These are phyloP conservation scores for Thelaira solivaga DNA, from an alignment of 2,888 invertebrate genomes.

Conservation along the genomic window DNA sequence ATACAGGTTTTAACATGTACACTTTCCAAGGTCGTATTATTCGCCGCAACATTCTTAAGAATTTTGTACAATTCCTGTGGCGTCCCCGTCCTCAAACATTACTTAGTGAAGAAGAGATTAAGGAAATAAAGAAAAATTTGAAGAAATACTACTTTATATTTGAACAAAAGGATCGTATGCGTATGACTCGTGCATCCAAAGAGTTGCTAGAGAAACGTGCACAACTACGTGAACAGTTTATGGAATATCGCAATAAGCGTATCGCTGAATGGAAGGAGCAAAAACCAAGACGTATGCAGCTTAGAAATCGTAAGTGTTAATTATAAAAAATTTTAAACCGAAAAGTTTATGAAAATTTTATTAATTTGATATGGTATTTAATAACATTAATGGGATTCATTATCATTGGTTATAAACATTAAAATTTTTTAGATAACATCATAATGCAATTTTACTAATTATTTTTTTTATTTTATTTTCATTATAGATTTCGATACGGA, in stretches of 20 bases:
- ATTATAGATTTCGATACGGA: slow-evolving; percentile 94
- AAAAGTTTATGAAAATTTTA: background rate
- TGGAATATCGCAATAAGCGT: slow-evolving; percentile 87
- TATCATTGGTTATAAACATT: too few relatives aligned
- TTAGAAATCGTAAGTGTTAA: slow-evolving; percentile 87
- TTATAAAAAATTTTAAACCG: background rate
- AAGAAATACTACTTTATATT: slow-evolving; percentile 98
- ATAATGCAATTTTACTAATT: background rate
- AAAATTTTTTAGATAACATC: too few relatives aligned
- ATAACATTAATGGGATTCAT: too few relatives aligned
- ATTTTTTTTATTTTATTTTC: slow-evolving; percentile 63
- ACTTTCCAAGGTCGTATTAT: slow-evolving; percentile 93
- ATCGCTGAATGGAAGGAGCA: slow-evolving; percentile 86
- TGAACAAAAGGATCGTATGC: slow-evolving; percentile 96
- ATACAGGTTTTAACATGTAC: slow-evolving; percentile 96
- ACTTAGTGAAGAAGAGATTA: slow-evolving; percentile 89
- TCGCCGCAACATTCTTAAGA: slow-evolving; percentile 90
- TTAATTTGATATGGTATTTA: too few relatives aligned
- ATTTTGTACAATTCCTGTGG: slow-evolving; percentile 97
- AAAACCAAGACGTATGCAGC: slow-evolving; percentile 88
- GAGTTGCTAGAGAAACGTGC: slow-evolving; percentile 95
- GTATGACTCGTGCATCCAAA: slow-evolving; percentile 94
- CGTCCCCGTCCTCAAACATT: slow-evolving; percentile 94
- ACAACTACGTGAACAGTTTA: slow-evolving; percentile 90
- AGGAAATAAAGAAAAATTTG: slow-evolving; percentile 97